Percentiles rank a stretch among this genome's conserved stretches.
These are phyloP conservation scores for Rhynchomys soricoides DNA, from an alignment of 2,113 vertebrate genomes.

Conservation along the genomic window DNA sequence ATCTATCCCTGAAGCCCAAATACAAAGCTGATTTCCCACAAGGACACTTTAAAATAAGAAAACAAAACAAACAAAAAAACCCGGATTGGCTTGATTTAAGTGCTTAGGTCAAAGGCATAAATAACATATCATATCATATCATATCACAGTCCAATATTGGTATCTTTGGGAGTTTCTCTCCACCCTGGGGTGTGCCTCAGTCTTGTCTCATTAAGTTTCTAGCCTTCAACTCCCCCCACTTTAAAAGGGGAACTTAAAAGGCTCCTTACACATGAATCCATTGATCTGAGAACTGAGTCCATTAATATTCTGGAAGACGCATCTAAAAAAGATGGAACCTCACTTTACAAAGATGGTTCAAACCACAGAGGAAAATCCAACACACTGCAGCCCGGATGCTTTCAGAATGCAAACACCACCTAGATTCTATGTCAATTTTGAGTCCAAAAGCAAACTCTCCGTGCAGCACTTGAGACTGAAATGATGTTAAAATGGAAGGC, in stretches of 20 bases:
- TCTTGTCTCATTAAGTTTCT: not conserved
- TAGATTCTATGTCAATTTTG: not conserved
- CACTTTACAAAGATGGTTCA: not conserved
- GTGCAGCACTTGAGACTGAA: not conserved
- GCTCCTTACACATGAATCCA: not conserved
- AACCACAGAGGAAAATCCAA: slow-evolving; percentile 23
- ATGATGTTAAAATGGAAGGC: not conserved
- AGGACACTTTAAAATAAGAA: not conserved
- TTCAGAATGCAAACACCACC: not conserved
- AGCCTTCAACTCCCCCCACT: not conserved
- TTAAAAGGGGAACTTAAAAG: not conserved
- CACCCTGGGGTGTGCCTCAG: not conserved
- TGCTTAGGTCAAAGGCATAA: not conserved
- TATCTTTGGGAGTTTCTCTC: not conserved
- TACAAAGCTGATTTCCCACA: not conserved
- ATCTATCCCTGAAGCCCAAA: slow-evolving; percentile 4
- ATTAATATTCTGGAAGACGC: not conserved
- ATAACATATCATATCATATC: not conserved
- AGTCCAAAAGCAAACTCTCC: not conserved
- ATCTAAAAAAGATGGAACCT: not conserved
- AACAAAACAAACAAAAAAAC: not conserved
- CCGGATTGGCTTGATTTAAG: not conserved
- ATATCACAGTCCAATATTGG: not conserved
- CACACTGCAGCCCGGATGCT: not conserved
- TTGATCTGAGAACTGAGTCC: not conserved